A percentile compares a stretch with the other conserved stretches of the same genome.
These are phyloP conservation scores for Azorinus chamasolen DNA, from an alignment of 2,888 invertebrate species.

Conservation along the genomic window DNA sequence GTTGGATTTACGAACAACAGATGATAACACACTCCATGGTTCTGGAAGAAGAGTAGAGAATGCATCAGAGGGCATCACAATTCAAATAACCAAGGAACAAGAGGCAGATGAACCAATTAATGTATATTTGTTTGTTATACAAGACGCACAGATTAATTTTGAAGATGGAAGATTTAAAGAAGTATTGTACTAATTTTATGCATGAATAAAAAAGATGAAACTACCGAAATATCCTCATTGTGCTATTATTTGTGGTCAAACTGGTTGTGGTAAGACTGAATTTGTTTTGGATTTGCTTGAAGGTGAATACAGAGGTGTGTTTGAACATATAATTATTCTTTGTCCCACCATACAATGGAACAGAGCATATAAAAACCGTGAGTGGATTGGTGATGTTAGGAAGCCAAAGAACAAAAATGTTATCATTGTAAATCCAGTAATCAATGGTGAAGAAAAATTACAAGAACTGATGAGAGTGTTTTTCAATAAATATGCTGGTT, in stretches of 20 bases:
- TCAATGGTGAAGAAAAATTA: slow-evolving; percentile 30
- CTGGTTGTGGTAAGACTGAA: slow-evolving; percentile 48
- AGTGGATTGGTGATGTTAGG: slow-evolving; percentile 32
- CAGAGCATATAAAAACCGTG: slow-evolving; percentile 36
- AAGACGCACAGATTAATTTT: slow-evolving; percentile 59
- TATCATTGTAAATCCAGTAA: slow-evolving; percentile 35
- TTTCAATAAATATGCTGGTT: slow-evolving; percentile 43
- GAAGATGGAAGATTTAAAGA: slow-evolving; percentile 52
- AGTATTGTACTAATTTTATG: slow-evolving; percentile 29
- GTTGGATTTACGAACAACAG: slow-evolving; percentile 48
- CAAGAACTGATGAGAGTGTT: slow-evolving; percentile 43
- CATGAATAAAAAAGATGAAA: slow-evolving; percentile 13
- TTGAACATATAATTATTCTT: slow-evolving; percentile 49
- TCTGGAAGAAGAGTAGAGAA: slow-evolving; percentile 56
- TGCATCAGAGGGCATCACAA: slow-evolving; percentile 48
- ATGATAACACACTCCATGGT: slow-evolving; percentile 56
- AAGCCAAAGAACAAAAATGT: slow-evolving; percentile 40
- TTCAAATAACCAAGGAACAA: slow-evolving; percentile 53
- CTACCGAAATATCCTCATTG: slow-evolving; percentile 50
- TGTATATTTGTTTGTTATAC: slow-evolving; percentile 52
- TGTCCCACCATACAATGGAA: slow-evolving; percentile 48
- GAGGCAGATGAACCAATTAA: slow-evolving; percentile 37
- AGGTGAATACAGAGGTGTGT: slow-evolving; percentile 35
- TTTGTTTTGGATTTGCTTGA: slow-evolving; percentile 48
- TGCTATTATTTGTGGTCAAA: slow-evolving; percentile 48